Percentiles rank a stretch among this genome's conserved stretches.
phyloP scores from a whole-genome alignment of 1,140 invertebrate species.

The Atta cephalotes region DNA sequence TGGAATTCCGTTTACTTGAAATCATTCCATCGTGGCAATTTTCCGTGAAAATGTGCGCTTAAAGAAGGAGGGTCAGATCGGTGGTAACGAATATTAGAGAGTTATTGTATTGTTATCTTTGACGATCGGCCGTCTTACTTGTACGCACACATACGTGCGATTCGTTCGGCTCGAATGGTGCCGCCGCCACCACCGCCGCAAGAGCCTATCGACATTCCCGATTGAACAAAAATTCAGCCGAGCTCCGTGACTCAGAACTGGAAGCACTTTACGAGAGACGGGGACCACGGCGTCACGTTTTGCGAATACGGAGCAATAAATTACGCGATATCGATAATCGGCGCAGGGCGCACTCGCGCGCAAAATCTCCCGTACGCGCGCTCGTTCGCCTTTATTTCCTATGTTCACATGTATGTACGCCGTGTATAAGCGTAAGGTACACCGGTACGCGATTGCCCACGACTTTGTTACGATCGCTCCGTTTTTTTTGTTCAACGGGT shows the following conservation, averaged over 20 bases:
- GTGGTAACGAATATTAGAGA: slow-evolving; percentile 68
- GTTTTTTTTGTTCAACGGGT: slow-evolving; percentile 13
- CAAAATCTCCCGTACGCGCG: slow-evolving; percentile 69
- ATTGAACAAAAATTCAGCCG: slow-evolving; percentile 82
- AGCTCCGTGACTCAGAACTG: slow-evolving; percentile 81
- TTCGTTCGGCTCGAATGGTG: slow-evolving; percentile 68
- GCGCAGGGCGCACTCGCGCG: slow-evolving; percentile 71
- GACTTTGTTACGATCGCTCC: slow-evolving; percentile 50
- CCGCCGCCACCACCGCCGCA: slow-evolving; percentile 49
- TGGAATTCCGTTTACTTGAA: not conserved
- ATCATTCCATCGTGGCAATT: not conserved
- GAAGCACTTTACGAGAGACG: slow-evolving; percentile 81
- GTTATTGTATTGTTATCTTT: slow-evolving; percentile 75
- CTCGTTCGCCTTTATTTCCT: slow-evolving; percentile 64
- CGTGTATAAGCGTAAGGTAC: slow-evolving; percentile 24
- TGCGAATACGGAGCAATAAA: slow-evolving; percentile 84
- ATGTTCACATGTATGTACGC: slow-evolving; percentile 65
- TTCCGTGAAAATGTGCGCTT: slow-evolving; percentile 17
- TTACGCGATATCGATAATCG: slow-evolving; percentile 85
- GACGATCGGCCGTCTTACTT: slow-evolving; percentile 67
- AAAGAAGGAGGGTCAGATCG: slow-evolving; percentile 6
- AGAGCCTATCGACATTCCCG: slow-evolving; percentile 81
- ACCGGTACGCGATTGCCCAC: slow-evolving; percentile 32
- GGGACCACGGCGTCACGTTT: slow-evolving; percentile 81
- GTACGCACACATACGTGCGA: slow-evolving; percentile 5